Percentiles rank a stretch among this genome's conserved stretches.
Evolutionary conservation across 2,113 vertebrate genomes (phyloP).

Genomic region (Otus sunia): DNA sequence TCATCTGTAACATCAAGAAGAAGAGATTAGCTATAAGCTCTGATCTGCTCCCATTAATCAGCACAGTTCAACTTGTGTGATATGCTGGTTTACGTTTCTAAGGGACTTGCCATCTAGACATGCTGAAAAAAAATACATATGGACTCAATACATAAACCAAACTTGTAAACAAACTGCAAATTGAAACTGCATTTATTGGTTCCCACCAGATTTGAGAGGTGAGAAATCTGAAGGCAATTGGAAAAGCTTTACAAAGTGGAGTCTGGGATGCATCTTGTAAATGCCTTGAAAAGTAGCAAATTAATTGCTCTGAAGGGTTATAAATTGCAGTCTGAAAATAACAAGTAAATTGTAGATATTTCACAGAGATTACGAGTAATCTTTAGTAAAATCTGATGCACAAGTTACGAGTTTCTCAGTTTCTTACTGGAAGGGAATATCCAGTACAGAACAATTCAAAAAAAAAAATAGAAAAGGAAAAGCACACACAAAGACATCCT

Average conservation of each 20-base stretch:
- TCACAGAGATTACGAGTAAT: background rate
- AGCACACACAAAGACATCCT: background rate
- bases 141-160: background rate
- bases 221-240: background rate
- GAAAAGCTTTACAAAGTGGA: background rate
- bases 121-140: background rate
- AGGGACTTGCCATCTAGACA: background rate
- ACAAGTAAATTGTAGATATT: background rate
- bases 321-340: background rate
- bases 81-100: accelerated
- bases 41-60: background rate
- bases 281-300: background rate
- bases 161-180: background rate
- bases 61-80: accelerated
- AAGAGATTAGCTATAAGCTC: background rate
- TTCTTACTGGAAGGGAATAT: background rate
- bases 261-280: background rate
- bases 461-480: background rate
- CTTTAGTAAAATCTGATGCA: background rate
- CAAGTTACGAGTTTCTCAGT: background rate
- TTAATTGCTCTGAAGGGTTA: background rate
- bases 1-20: background rate
- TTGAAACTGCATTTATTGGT: background rate
- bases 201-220: background rate
- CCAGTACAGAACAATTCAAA: background rate